Base-by-base conservation (phyloP, 2,888 invertebrate genomes). In the Euplexia lucipara region DNA sequence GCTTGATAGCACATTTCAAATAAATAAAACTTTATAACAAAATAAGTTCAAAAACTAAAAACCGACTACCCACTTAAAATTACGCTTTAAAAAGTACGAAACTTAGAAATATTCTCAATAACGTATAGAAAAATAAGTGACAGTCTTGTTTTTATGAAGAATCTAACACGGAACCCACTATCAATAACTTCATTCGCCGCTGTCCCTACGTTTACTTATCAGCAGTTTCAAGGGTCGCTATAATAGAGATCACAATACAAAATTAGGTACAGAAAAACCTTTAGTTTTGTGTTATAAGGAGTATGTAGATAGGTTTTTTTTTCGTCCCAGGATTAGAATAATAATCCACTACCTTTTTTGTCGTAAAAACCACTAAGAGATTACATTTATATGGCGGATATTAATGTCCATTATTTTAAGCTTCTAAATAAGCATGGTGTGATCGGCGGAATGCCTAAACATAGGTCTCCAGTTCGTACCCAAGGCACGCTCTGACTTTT, bases 191-290 rank as follows among this genome's bases (percentile, higher is more conserved):
- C 12, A 3, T 14, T 10, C 65, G 1, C 39, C 6, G 53, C 57
- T 71, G 20, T 6, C 63, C 8, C n/a, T n/a, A 6, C 66, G 73
- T 70, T 85, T 78, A 81, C 78, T 83, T 83, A 83, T 82, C 81
- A 71, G 58, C 77, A 80, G 82, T 82, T 83, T 77, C 80, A 79
- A 75, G 80, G 84, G 78, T 57, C 73, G 14, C 57, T 48, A 58
- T 75, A 75, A 78, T 72, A 81, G 65, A 79, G 79, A 76, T 78
- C 71, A 63, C 37, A 18, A 79, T 72, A 81, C 68, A 57, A 68
- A 76, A 83, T 84, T 79, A 79, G 66, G 57, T 62, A 66, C 44
- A 57, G 52, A 44, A 74, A 66, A 73, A 65, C 61, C 60, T 32
- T 49, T 69, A 44, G 67, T 65, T 58, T 48, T 39, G n/a, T 52